Conservation (phyloP, 1,140 invertebrate species). For the Aphelinus certus region DNA sequence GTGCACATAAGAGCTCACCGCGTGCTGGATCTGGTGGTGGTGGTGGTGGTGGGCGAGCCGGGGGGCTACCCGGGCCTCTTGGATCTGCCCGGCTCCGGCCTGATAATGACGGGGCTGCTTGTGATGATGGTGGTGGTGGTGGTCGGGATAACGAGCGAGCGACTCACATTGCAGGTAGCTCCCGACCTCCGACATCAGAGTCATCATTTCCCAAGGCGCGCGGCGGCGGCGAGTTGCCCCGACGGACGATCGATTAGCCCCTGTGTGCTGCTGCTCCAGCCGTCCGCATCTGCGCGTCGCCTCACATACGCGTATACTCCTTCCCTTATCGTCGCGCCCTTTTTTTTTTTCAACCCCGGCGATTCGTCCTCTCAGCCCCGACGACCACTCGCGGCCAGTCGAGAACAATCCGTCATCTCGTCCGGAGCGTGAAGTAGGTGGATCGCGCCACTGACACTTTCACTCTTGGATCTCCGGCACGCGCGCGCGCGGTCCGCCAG, state of each 20-base stretch:
- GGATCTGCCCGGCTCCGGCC: not conserved
- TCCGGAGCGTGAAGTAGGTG: no score
- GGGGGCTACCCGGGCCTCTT: slow-evolving; percentile 13
- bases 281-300: no score
- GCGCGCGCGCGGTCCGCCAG: not conserved
- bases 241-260: not conserved
- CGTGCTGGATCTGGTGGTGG: slow-evolving; percentile 51
- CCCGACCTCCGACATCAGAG: slow-evolving; percentile 61
- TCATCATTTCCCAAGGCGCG: slow-evolving; percentile 59
- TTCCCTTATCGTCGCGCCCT: no score
- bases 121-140: slow-evolving; percentile 48
- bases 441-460: no score
- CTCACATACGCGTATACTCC: no score
- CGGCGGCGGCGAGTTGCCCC: not conserved
- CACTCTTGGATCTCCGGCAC: not conserved
- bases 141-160: slow-evolving; percentile 56
- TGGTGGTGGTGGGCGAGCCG: slow-evolving; percentile 44
- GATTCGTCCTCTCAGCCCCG: not conserved
- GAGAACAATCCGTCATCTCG: not conserved
- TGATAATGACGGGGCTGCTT: slow-evolving; percentile 2
- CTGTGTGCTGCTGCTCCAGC: no score
- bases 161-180: slow-evolving; percentile 57
- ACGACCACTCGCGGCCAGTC: not conserved
- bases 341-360: no score
- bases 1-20: not conserved